Evolutionary conservation across 2,797 vertebrate genomes (phyloP).

Genomic region (Mormyrus hasselquistii): DNA sequence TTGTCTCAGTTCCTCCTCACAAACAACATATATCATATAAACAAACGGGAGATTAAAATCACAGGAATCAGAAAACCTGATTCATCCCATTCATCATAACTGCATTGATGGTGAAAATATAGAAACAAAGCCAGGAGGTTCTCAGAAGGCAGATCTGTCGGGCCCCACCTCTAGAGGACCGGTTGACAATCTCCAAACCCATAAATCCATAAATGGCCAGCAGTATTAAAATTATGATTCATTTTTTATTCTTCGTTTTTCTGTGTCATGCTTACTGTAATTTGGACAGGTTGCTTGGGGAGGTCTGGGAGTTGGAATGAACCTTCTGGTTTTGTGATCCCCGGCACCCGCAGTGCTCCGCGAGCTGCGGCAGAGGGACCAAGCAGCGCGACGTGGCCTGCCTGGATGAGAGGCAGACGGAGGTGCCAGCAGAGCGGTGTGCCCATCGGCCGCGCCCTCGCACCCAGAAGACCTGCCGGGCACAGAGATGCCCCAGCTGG

Average conservation of each 20-base stretch:
- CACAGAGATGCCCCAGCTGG: constrained; percentile 78
- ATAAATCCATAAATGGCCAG: background rate
- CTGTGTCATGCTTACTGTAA: background rate
- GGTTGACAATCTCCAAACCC: background rate
- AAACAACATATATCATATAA: background rate
- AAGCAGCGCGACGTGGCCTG: constrained; percentile 79
- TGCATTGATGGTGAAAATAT: background rate
- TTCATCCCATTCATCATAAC: background rate
- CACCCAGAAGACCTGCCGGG: constrained; percentile 71
- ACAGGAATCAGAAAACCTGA: background rate
- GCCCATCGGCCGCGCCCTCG: constrained; percentile 69
- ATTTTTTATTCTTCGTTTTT: background rate
- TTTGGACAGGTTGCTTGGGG: background rate
- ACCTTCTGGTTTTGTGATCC: background rate
- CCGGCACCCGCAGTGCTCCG: constrained; percentile 72
- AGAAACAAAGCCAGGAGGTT: background rate
- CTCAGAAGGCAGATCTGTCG: background rate
- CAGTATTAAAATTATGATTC: background rate
- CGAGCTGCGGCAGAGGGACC: constrained; percentile 82
- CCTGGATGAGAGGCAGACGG: constrained; percentile 60
- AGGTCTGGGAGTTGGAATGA: background rate
- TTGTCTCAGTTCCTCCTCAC: background rate
- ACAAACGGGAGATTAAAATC: background rate
- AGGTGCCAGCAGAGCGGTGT: constrained; percentile 69
- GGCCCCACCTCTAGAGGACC: background rate